These are phyloP conservation scores for Schizopygopsis pylzovi DNA, from an alignment of 2,797 vertebrate genomes.

Conservation along the genomic window DNA sequence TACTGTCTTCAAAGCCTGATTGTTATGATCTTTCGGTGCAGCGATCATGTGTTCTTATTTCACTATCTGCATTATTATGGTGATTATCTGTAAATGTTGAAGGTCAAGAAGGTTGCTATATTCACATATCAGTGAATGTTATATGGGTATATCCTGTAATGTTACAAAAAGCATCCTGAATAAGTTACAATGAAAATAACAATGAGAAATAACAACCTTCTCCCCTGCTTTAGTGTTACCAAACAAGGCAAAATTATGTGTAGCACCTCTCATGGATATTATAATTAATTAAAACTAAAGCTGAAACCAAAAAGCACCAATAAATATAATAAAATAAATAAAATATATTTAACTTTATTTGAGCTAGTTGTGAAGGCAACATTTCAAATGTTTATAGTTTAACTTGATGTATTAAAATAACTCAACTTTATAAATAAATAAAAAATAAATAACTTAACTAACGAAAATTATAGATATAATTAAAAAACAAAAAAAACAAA, in stretches of 20 bases:
- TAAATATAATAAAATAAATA: too few species aligned
- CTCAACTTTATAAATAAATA: not conserved
- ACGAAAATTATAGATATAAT: too few species aligned
- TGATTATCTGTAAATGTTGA: constrained; percentile 10
- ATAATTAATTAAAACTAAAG: not conserved
- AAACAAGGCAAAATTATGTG: not conserved
- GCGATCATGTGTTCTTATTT: constrained; percentile 19
- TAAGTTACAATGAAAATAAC: not conserved
- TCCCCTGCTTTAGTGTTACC: not conserved
- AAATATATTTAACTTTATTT: too few species aligned
- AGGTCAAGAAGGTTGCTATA: not conserved
- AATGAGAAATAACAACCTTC: not conserved
- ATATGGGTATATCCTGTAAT: not conserved
- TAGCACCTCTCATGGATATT: not conserved
- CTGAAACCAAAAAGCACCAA: not conserved
- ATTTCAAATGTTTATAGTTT: too few species aligned
- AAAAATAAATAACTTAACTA: too few species aligned
- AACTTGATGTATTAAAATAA: not conserved
- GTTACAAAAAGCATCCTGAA: not conserved
- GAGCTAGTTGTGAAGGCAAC: too few species aligned
- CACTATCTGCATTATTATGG: not conserved
- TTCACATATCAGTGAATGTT: not conserved
- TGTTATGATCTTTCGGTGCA: not conserved
- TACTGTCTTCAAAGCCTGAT: not conserved
- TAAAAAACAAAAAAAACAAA: not conserved